Conservation (phyloP, 2,113 vertebrate species). For the Laticauda laticaudata region DNA sequence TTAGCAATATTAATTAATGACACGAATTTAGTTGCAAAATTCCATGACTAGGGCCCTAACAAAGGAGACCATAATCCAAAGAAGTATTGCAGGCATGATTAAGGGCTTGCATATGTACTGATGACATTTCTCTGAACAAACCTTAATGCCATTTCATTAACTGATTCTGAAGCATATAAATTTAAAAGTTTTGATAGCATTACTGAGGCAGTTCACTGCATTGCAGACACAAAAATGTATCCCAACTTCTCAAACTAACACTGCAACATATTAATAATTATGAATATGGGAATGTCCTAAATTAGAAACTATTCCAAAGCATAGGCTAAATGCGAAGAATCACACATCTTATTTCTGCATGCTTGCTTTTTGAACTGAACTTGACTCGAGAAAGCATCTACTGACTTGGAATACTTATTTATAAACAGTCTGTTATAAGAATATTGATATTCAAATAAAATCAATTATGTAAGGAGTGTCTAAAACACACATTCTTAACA, state of each 20-base stretch:
- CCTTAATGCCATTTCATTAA: not conserved
- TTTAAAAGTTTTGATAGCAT: not conserved
- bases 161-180: not conserved
- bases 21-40: constrained; percentile 10
- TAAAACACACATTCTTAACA: not conserved
- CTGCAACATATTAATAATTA: not conserved
- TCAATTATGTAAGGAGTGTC: not conserved
- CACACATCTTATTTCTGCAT: not conserved
- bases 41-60: not conserved
- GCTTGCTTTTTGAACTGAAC: not conserved
- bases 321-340: not conserved
- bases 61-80: not conserved
- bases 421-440: not conserved
- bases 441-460: not conserved
- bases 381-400: not conserved
- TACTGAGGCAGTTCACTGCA: not conserved
- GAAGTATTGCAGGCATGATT: not conserved
- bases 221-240: constrained; percentile 12
- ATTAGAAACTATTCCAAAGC: not conserved
- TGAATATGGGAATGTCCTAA: not conserved
- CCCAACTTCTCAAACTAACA: not conserved
- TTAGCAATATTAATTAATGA: constrained; percentile 25
- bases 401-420: not conserved
- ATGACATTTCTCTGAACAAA: not conserved
- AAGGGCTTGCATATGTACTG: not conserved